Percentiles rank a stretch among this genome's conserved stretches.
Evolutionary conservation across 2,797 vertebrate genomes (phyloP).

Genomic region (Chiloscyllium punctatum): DNA sequence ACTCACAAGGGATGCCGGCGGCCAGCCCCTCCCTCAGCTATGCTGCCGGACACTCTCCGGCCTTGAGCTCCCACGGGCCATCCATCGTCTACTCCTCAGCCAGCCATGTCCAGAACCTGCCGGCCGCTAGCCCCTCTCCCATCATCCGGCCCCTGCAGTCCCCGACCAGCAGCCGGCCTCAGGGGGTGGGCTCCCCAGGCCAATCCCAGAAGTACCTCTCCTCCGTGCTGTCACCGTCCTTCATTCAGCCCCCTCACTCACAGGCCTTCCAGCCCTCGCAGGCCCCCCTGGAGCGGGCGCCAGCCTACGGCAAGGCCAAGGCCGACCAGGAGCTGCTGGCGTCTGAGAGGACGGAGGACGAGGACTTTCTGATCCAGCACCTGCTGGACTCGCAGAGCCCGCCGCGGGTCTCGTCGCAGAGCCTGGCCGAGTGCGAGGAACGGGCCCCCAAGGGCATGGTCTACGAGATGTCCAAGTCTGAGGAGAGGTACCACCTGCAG

Average conservation of each 20-base stretch:
- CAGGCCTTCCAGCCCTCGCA: slow-evolving; percentile 47
- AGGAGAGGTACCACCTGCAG: slow-evolving; percentile 84
- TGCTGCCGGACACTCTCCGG: slow-evolving; percentile 84
- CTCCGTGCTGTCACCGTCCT: slow-evolving; percentile 80
- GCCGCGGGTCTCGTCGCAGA: slow-evolving; percentile 56
- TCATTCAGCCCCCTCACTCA: slow-evolving; percentile 61
- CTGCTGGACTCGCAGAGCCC: slow-evolving; percentile 83
- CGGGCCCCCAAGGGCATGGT: slow-evolving; percentile 62
- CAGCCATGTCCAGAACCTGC: slow-evolving; percentile 48
- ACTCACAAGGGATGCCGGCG: slow-evolving; percentile 61
- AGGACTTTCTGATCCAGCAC: slow-evolving; percentile 87
- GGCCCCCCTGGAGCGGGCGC: slow-evolving; percentile 43
- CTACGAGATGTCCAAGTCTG: slow-evolving; percentile 79
- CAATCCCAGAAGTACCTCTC: slow-evolving; percentile 76
- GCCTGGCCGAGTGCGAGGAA: slow-evolving; percentile 58
- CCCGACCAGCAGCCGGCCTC: slow-evolving; percentile 69
- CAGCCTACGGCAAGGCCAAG: slow-evolving; percentile 52
- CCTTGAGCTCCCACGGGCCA: slow-evolving; percentile 72
- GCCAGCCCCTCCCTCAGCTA: slow-evolving; percentile 84
- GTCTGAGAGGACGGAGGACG: slow-evolving; percentile 56
- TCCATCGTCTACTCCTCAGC: slow-evolving; percentile 54
- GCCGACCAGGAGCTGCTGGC: slow-evolving; percentile 66
- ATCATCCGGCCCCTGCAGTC: slow-evolving; percentile 85
- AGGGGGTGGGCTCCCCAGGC: slow-evolving; percentile 67
- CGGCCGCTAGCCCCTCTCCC: slow-evolving; percentile 80